Percentiles rank a stretch among this genome's conserved stretches.
Conservation (phyloP, 2,888 invertebrate species). For the Netelia virgata region DNA sequence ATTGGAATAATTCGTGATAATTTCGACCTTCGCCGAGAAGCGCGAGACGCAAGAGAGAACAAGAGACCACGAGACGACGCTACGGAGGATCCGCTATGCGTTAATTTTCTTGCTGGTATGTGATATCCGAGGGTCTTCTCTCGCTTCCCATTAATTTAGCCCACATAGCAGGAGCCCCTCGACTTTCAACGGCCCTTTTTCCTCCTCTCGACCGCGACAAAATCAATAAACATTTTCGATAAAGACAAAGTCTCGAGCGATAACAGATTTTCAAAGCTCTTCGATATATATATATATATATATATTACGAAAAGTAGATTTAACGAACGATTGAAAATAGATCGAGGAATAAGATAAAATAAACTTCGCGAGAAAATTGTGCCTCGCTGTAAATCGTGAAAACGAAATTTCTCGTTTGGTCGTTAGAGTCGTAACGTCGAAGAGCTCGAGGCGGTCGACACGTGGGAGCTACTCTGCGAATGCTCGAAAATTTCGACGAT, state of each 20-base stretch:
- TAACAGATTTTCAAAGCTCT: not conserved
- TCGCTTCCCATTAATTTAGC: constrained; percentile 14
- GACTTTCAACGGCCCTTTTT: not conserved
- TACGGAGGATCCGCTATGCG: not conserved
- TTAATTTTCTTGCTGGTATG: constrained; percentile 14
- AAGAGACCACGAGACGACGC: constrained; percentile 2
- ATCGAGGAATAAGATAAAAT: too few species aligned
- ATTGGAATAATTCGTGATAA: constrained; percentile 22
- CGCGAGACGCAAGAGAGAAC: constrained; percentile 15
- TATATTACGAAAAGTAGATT: not conserved
- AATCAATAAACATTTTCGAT: too few species aligned
- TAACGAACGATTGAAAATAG: not conserved
- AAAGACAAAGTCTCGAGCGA: not conserved
- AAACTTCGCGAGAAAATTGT: too few species aligned
- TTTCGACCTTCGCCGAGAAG: not conserved
- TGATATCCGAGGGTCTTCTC: not conserved
- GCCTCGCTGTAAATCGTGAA: too few species aligned
- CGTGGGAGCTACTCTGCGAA: constrained; percentile 9
- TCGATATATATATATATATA: not conserved
- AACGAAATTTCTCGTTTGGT: too few species aligned
- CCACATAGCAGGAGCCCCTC: not conserved
- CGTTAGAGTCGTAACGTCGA: too few species aligned
- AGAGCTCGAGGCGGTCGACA: not conserved
- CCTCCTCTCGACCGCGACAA: too few species aligned
- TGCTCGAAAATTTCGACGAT: constrained; percentile 16